These are phyloP conservation scores for Pteria penguin DNA, from an alignment of 2,888 invertebrate genomes.

Conservation along the genomic window DNA sequence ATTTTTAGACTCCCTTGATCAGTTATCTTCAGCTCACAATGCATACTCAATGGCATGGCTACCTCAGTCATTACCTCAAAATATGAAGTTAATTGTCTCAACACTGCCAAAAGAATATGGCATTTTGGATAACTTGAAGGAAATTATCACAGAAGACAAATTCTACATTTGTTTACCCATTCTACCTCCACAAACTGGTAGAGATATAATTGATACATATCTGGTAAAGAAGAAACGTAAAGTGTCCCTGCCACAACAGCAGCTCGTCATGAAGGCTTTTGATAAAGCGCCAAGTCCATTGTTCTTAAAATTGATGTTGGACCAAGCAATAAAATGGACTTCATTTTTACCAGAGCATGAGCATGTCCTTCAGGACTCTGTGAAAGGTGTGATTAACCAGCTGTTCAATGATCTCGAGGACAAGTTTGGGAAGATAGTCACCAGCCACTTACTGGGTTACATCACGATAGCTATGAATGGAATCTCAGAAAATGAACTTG, in stretches of 20 bases:
- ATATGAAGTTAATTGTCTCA: conserved; percentile 71
- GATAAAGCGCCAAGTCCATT: conserved; percentile 65
- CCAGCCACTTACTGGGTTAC: conserved; percentile 69
- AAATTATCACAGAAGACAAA: conserved; percentile 53
- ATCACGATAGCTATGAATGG: conserved; percentile 74
- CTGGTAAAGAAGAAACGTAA: conserved; percentile 56
- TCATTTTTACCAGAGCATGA: conserved; percentile 60
- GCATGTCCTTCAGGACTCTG: conserved; percentile 56
- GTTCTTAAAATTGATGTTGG: conserved; percentile 74
- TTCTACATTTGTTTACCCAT: conserved; percentile 67
- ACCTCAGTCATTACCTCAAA: conserved; percentile 66
- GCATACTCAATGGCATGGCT: conserved; percentile 73
- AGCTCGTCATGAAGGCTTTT: conserved; percentile 60
- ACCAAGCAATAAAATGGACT: conserved; percentile 70
- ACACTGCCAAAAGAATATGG: conserved; percentile 66
- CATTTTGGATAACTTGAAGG: conserved; percentile 61
- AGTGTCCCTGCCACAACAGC: conserved; percentile 64
- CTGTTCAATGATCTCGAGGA: conserved; percentile 71
- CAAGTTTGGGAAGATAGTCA: conserved; percentile 68
- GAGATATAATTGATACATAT: conserved; percentile 65
- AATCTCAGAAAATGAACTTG: conserved; percentile 74
- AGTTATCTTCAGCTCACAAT: conserved; percentile 61
- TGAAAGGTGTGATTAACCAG: conserved; percentile 66
- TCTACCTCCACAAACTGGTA: conserved; percentile 64
- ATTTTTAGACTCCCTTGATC: conserved; percentile 76